Evolutionary conservation across 2,797 vertebrate species (phyloP), one percentile per base, ranked within the genome.

Genomic region (Myotis myotis): DNA sequence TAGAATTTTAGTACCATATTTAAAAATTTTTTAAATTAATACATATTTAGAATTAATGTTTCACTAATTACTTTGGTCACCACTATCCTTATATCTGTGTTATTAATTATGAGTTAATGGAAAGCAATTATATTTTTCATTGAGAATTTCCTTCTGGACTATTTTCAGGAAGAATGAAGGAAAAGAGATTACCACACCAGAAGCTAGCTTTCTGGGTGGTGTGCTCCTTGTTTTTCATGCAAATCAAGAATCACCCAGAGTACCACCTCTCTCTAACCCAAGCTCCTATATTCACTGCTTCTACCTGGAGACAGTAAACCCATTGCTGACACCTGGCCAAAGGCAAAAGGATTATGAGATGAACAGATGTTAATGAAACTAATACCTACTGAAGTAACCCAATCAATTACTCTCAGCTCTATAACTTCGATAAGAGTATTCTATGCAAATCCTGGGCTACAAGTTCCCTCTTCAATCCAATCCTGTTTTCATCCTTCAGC

Each of bases 381-480:
- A 91, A 60, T 10, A 60, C 7, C 19, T 33, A 90, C 10, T 70
- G 17, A 87, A 33, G 38, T 17, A 93, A 90, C 4, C 30, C 74
- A 82, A 92, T 28, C 30, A 75, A 79, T 80, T 64, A 38, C 33
- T 23, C 44, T 51, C 13, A 13, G 2, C 23, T n/a, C 25, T 79
- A 55, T 66, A 74, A 7, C 41, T 70, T 74, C 20, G 75, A 5
- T 20, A 89, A 92, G 5, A 66, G 10, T 81, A 64, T 85, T 78
- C 30, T 87, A 51, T 75, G 36, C 49, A 92, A 70, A n/a, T 64
- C 23, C 17, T 74, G n/a, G 47, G 22, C 8, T 47, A 91, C 13
- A 94, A 89, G 71, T 91, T 86, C 20, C 70, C 36, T 80, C 92
- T 93, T 95, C 64, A 91, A 85, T 49, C 16, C 51, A 94, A 91